These are phyloP conservation scores for Panagrolaimus sp. DNA, from an alignment of 1,140 invertebrate species.

Conservation along the genomic window DNA sequence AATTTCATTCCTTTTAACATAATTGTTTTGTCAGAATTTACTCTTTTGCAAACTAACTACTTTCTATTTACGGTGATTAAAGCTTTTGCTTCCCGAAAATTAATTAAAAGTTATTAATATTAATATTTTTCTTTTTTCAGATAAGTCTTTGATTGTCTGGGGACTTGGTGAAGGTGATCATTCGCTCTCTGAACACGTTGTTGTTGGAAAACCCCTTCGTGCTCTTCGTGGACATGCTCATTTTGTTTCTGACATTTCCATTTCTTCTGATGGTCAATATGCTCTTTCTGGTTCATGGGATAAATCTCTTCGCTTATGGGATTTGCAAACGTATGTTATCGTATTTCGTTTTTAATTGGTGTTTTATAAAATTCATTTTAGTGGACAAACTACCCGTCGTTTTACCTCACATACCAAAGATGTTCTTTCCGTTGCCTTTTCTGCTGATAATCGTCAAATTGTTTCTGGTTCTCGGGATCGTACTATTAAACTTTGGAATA, in stretches of 20 bases:
- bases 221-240: slow-evolving; percentile 93
- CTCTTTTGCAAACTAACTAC: too few relatives aligned
- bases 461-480: slow-evolving; percentile 97
- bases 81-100: too few relatives aligned
- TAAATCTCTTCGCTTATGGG: slow-evolving; percentile 95
- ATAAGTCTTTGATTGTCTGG: slow-evolving; percentile 97
- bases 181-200: slow-evolving; percentile 66
- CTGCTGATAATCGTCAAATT: slow-evolving; percentile 98
- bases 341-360: not conserved
- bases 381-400: slow-evolving; percentile 67
- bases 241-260: slow-evolving; percentile 95
- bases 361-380: slow-evolving; percentile 47
- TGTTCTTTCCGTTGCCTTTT: slow-evolving; percentile 97
- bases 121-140: slow-evolving; percentile 64
- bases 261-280: slow-evolving; percentile 98
- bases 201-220: slow-evolving; percentile 70
- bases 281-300: slow-evolving; percentile 99
- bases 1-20: too few relatives aligned
- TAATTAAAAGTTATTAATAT: too few relatives aligned
- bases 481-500: slow-evolving; percentile 99
- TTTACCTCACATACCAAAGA: slow-evolving; percentile 99
- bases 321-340: slow-evolving; percentile 74
- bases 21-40: too few relatives aligned
- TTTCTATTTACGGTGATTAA: too few relatives aligned
- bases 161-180: slow-evolving; percentile 69